Evolutionary conservation across 2,797 vertebrate genomes (phyloP), one percentile per base, ranked within the genome.

Genomic region (Spinibarbus caldwelli): DNA sequence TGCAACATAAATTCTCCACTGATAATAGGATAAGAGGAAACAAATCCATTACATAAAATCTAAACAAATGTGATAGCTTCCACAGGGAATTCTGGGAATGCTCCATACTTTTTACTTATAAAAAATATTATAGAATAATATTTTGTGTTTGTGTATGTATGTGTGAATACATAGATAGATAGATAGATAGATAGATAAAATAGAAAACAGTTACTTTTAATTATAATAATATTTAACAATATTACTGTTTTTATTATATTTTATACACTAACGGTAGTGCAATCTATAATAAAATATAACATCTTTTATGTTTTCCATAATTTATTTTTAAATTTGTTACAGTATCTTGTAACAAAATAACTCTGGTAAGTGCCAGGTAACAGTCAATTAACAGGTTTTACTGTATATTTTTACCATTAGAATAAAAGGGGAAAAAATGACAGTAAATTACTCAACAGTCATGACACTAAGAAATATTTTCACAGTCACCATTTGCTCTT

Each of bases 401-500:
- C n/a, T 45, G n/a, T n/a, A 70, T 67, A 67, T 31, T 67, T 66
- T 9, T 31, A 31, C 26, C 62, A 19, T 36, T 67, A 36, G 9
- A 52, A 21, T 52, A 52, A 21, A 0, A 21, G 6, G 19, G 15
- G 6, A 17, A 47, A 49, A 2, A 49, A 49, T 49, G 0, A 49
- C 15, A 31, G 26, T 54, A 10, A 54, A 59, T 77, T 57, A 57
- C 49, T 57, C 31, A 77, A 26, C 23, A 77, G 73, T 77, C 49
- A 54, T 36, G 75, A 77, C 75, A 38, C 21, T 38, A 1, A 49
- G 19, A 4, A 49, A 23, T 59, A 21, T 57, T 57, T 57, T 38
- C 12, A 38, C 49, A 57, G 47, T 57, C 34, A 57, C 23, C n/a
- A 78, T 43, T 78, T 78, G 57, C 36, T n/a, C 38, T 78, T 34